Percentiles rank a stretch among this genome's conserved stretches.
phyloP scores from a whole-genome alignment of 2,113 vertebrate genomes.

The Passerina amoena region DNA sequence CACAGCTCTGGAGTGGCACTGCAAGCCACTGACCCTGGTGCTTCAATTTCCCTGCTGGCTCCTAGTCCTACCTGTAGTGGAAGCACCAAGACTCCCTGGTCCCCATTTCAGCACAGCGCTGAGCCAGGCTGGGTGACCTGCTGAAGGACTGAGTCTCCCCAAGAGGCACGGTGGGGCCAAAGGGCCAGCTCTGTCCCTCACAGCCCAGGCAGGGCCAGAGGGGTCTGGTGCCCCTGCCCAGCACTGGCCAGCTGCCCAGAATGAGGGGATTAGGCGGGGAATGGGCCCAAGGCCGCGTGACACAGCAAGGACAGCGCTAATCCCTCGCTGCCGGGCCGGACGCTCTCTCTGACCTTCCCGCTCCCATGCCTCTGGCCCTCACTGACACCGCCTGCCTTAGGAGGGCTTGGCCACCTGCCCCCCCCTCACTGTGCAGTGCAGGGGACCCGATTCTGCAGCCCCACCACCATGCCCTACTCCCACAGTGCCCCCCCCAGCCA shows the following conservation, averaged over 20 bases:
- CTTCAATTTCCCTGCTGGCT: neutral
- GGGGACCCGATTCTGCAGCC: neutral
- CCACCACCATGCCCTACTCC: neutral
- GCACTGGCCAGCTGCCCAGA: neutral
- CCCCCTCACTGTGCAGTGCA: fast-evolving
- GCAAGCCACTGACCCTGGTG: fast-evolving
- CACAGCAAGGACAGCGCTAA: neutral
- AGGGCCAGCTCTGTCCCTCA: neutral
- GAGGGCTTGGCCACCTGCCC: neutral
- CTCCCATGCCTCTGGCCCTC: neutral
- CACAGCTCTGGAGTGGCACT: neutral
- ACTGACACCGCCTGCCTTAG: fast-evolving
- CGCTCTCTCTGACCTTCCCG: neutral
- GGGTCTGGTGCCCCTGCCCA: neutral
- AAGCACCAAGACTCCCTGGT: fast-evolving
- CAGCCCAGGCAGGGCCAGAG: neutral
- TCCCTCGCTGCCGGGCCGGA: neutral
- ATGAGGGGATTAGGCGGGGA: neutral
- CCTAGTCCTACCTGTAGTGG: neutral
- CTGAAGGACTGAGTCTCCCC: neutral
- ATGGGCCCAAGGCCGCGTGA: neutral
- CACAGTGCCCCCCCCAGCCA: neutral
- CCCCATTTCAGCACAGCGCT: neutral
- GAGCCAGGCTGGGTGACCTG: neutral
- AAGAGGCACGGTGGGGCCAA: neutral